Conservation (phyloP, 1,140 invertebrate species). For the Dendroctonus ponderosae region DNA sequence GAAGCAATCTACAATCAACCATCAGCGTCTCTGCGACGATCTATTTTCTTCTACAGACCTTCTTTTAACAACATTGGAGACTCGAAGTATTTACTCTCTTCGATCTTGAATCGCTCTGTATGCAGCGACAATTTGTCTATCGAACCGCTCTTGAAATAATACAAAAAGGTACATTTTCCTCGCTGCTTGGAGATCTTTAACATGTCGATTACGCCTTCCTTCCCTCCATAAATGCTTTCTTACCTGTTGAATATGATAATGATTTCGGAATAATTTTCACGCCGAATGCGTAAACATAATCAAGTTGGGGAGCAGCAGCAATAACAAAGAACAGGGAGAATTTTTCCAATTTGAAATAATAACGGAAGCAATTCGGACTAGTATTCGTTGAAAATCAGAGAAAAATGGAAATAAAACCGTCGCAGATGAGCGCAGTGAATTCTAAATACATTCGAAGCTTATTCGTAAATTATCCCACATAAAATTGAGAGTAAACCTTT, state of each 20-base stretch:
- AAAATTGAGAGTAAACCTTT: not conserved
- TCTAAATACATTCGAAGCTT: conserved; percentile 4
- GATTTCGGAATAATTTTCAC: conserved; percentile 17
- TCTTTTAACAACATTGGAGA: too few species aligned
- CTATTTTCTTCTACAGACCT: too few species aligned
- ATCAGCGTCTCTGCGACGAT: too few species aligned
- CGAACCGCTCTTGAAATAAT: too few species aligned
- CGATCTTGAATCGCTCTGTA: too few species aligned
- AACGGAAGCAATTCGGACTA: conserved; percentile 1
- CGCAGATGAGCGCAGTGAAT: conserved; percentile 1
- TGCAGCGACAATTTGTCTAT: too few species aligned
- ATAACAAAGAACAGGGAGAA: conserved; percentile 13
- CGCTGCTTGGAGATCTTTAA: too few species aligned
- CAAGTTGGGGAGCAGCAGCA: conserved; percentile 1
- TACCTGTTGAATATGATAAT: conserved; percentile 16
- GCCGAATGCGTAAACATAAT: conserved; percentile 15
- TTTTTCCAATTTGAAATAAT: conserved; percentile 18
- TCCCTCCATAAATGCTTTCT: not conserved
- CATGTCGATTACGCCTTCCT: not conserved
- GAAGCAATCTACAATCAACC: too few species aligned
- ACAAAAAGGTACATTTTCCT: too few species aligned
- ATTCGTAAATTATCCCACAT: conserved; percentile 9
- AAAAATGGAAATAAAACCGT: not conserved
- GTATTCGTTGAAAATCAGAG: conserved; percentile 6
- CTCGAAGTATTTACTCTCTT: too few species aligned